Base-by-base conservation (phyloP, 2,888 invertebrate genomes). In the Hypomecis punctinalis region DNA sequence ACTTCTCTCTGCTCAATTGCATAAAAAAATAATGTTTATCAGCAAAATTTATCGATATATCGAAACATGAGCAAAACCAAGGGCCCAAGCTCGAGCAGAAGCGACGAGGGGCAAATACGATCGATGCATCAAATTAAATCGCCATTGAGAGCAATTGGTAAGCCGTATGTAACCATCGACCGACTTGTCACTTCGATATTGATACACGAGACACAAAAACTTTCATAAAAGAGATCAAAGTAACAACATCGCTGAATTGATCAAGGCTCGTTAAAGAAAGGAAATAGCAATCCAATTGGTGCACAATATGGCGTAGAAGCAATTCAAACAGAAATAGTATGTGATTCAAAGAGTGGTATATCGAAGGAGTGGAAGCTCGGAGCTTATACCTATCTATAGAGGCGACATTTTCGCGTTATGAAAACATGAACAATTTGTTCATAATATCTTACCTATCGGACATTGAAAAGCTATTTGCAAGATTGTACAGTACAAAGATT, bases 61-160 rank as follows among this genome's bases (percentile, higher is more conserved):
- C 42, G 33, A 55, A 55, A 33, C 13, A 47, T 48, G 35, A 54
- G 10, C 33, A 43, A 49, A 48, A 45, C 43, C 37, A 60, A 67
- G 47, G 61, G 56, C 45, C 49, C 61, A 61, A 68, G 56, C 45
- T 47, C 61, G 61, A 68, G 54, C 53, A 73, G 71, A 63, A 65
- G 61, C 48, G 66, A 63, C 61, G 65, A 74, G 68, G 69, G 70
- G 76, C 77, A 78, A 77, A 72, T 81, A 75, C 73, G 70, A 79
- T 75, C 80, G 74, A 82, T 83, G 76, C 76, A 81, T 82, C 82
- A 83, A 85, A 87, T 85, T 80, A 84, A 86, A 85, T 82, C 70
- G 76, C 79, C 81, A 89, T 89, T 88, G 82, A 83, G 79, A 77
- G 76, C 86, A 88, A 89, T 88, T 86, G 83, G 72, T 70, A 51